Evolutionary conservation across 2,888 invertebrate genomes (phyloP).

Genomic region (Stenoptilia bipunctidactyla): DNA sequence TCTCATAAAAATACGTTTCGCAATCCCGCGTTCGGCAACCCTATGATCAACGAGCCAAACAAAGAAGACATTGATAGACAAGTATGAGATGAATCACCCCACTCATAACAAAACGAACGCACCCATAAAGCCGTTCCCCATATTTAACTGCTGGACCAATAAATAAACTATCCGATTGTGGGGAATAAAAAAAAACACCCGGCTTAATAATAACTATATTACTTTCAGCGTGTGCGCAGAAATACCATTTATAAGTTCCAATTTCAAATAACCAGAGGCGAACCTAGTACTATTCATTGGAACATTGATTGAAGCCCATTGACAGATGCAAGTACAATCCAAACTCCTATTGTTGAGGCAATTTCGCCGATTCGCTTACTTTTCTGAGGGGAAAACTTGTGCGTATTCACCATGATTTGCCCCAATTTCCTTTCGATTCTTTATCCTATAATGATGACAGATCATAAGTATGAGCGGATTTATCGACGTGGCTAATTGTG

Average conservation of each 20-base stretch:
- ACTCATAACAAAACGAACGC: conserved; percentile 44
- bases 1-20: conserved; percentile 12
- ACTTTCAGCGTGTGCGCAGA: conserved; percentile 29
- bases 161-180: conserved; percentile 59
- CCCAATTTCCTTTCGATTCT: conserved; percentile 26
- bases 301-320: conserved; percentile 47
- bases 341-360: conserved; percentile 42
- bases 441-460: conserved; percentile 36
- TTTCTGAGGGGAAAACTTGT: conserved; percentile 45
- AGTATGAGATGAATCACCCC: conserved; percentile 35
- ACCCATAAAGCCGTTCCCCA: conserved; percentile 48
- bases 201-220: conserved; percentile 49
- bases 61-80: conserved; percentile 46
- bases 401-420: conserved; percentile 42
- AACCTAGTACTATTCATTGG: conserved; percentile 42
- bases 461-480: conserved; percentile 20
- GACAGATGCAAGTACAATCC: conserved; percentile 50
- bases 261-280: conserved; percentile 40
- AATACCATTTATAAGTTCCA: conserved; percentile 35
- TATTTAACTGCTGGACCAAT: conserved; percentile 52
- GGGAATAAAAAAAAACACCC: conserved; percentile 30
- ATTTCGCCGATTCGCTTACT: conserved; percentile 33
- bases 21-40: conserved; percentile 28
- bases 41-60: conserved; percentile 29
- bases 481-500: conserved; percentile 20